Conservation (phyloP, 2,113 vertebrate genomes). For the Ceratotherium simum region DNA sequence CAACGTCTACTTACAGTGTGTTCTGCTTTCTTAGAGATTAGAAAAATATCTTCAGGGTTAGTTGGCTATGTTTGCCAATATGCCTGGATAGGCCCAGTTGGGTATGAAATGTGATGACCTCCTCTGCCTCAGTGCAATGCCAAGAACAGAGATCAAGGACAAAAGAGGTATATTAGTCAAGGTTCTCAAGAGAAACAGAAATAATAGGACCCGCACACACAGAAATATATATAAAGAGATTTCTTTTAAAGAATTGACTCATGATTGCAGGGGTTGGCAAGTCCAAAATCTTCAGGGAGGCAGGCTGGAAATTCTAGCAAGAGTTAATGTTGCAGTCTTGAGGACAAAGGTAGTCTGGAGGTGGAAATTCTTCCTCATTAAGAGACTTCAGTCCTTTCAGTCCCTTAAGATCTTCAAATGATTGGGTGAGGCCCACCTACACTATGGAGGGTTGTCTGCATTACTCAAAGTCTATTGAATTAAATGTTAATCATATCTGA, state of each 20-base stretch:
- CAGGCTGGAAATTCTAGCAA: neutral
- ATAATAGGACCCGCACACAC: neutral
- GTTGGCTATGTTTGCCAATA: neutral
- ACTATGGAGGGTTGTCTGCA: neutral
- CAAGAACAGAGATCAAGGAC: neutral
- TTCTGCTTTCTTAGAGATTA: neutral
- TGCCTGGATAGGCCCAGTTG: neutral
- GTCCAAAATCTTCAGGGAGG: neutral
- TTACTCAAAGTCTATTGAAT: neutral
- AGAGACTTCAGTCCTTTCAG: neutral
- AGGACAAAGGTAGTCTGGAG: neutral
- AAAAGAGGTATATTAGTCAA: neutral
- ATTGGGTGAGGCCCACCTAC: neutral
- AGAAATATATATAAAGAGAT: neutral
- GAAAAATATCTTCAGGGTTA: neutral
- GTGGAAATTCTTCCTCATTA: neutral
- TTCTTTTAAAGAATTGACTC: neutral
- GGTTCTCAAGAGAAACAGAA: neutral
- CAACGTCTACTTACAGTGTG: neutral
- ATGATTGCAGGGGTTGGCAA: neutral
- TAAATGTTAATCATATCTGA: neutral
- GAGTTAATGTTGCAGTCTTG: neutral
- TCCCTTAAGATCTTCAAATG: neutral
- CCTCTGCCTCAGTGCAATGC: neutral
- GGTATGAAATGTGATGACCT: neutral